Evolutionary conservation across 2,113 vertebrate species (phyloP), one percentile per base, ranked within the genome.

Genomic region (Chinchilla lanigera): DNA sequence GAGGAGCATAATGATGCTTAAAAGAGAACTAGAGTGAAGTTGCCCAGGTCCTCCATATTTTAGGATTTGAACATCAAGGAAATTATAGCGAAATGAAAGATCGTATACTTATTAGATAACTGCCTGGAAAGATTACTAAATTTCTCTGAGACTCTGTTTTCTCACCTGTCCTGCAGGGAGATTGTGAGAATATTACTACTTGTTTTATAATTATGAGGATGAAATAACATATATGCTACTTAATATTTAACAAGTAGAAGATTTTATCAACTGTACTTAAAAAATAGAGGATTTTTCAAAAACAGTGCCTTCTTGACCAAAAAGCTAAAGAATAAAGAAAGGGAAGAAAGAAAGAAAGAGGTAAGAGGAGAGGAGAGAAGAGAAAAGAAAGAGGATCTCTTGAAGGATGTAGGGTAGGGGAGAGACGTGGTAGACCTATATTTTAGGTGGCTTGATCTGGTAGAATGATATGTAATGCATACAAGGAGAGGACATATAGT

Each of bases 251-350:
- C 73, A 80, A 60, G 22, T 26, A 41, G 69, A 33, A 65, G 19
- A 41, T 80, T 91, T 88, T 92, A 58, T 33, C 95, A 75, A 89
- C 47, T 96, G 20, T 96, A 81, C 61, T 67, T 92, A 69, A 86
- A 75, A 86, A 81, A 85, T 30, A 89, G 61, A 73, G 38, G 50
- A 83, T 69, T 89, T 86, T 12, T 35, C 52, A 67, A 84, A 87
- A 93, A 84, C 44, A 87, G 38, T 86, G 50, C 19, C 63, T 93
- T 93, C 33, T 92, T 91, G 2, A 80, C 12, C 58, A 80, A 80
- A 88, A 85, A 69, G 86, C 69, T 47, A 35, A 78, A 78, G 19
- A 50, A 6, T 12, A 35, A 80, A 80, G 8, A 80, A 54, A 35
- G 30, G 30, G 17, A 54, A 75, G 69, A 10, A 8, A 69, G 35